Conservation (phyloP, 2,888 invertebrate species). For the Lasioglossum pauxillum region DNA sequence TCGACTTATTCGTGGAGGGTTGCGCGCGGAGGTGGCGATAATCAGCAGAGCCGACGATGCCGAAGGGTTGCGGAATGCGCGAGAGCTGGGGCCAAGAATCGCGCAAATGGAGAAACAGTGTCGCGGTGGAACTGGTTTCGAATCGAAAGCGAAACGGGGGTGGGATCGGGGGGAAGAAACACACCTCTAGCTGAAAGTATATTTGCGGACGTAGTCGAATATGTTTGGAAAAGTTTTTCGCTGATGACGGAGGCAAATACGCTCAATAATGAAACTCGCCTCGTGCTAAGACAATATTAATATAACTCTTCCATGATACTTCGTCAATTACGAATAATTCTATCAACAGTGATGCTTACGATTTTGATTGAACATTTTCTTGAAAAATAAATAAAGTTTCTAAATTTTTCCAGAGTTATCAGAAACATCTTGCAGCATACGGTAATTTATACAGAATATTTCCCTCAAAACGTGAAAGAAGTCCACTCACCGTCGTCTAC, state of each 20-base stretch:
- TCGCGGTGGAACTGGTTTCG: neutral
- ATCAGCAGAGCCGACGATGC: neutral
- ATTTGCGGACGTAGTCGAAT: neutral
- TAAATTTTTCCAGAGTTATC: neutral
- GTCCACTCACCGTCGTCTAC: neutral
- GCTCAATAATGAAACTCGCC: neutral
- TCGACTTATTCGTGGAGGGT: slow-evolving; percentile 20
- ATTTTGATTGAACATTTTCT: no score
- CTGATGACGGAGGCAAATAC: neutral
- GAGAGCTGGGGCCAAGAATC: neutral
- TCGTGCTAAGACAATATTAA: neutral
- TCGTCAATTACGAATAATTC: no score
- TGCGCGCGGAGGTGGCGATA: neutral
- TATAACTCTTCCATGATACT: neutral
- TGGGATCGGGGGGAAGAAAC: neutral
- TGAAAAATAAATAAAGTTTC: no score
- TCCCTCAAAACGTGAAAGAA: neutral
- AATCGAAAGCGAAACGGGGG: neutral
- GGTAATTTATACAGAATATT: neutral
- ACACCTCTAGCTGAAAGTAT: neutral
- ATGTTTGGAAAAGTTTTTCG: neutral
- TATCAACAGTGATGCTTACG: no score
- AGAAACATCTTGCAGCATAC: neutral
- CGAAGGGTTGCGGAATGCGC: neutral
- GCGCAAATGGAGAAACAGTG: slow-evolving; percentile 22